Evolutionary conservation across 2,113 vertebrate species (phyloP).

Genomic region (Grus americana): DNA sequence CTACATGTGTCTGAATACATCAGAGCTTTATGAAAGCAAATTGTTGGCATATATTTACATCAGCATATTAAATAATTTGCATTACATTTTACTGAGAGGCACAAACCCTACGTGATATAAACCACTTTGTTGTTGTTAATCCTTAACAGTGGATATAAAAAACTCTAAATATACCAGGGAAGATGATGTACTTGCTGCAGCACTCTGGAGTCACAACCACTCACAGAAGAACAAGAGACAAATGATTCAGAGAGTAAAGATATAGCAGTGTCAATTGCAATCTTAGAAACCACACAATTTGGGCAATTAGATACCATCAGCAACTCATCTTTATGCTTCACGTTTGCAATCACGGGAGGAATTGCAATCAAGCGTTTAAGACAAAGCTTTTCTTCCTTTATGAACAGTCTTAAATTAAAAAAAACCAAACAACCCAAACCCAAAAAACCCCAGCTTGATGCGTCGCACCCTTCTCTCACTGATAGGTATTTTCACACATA

Average conservation of each 20-base stretch:
- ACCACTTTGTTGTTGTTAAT: neutral
- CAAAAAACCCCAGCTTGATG: neutral
- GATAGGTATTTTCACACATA: neutral
- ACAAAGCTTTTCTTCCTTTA: neutral
- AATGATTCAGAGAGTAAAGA: constrained; percentile 11
- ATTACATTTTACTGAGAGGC: neutral
- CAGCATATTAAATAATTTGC: neutral
- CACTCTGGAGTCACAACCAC: neutral
- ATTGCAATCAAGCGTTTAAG: constrained; percentile 2
- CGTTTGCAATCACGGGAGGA: neutral
- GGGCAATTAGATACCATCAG: constrained; percentile 12
- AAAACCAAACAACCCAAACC: too few relatives aligned
- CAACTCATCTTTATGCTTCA: neutral
- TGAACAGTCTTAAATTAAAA: neutral
- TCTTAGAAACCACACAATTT: neutral
- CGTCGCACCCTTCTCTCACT: neutral
- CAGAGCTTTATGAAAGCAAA: neutral
- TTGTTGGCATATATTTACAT: neutral
- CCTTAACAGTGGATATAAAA: neutral
- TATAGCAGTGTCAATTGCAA: neutral
- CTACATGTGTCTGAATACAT: neutral
- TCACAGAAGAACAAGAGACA: neutral
- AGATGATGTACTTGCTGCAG: neutral
- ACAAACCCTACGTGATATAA: neutral
- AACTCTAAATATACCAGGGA: neutral